phyloP scores from a whole-genome alignment of 1,140 invertebrate species.

The Pachypeltis micranthus region DNA sequence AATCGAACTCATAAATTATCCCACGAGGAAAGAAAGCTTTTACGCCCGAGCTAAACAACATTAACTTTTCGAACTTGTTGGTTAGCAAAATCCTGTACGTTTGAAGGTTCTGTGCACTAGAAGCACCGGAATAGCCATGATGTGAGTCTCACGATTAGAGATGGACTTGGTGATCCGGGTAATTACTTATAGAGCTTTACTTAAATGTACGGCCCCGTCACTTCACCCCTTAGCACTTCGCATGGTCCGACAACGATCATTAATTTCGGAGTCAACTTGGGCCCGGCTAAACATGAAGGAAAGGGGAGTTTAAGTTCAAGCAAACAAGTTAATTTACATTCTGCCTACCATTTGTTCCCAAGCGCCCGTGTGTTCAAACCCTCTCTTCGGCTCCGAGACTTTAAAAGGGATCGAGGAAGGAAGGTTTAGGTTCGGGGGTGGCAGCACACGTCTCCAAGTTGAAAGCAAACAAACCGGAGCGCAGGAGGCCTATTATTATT shows the following conservation, averaged over 20 bases:
- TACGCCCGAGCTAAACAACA: too few species aligned
- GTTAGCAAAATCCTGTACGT: too few species aligned
- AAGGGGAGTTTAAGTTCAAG: not conserved
- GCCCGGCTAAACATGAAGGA: not conserved
- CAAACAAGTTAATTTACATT: constrained; percentile 10
- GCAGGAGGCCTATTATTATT: constrained; percentile 1
- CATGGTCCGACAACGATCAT: not conserved
- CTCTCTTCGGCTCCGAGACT: not conserved
- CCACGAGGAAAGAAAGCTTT: too few species aligned
- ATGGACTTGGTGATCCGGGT: too few species aligned
- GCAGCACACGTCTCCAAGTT: not conserved
- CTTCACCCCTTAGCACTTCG: not conserved
- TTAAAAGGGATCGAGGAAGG: not conserved
- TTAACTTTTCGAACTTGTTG: too few species aligned
- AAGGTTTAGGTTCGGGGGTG: not conserved
- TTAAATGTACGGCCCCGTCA: too few species aligned
- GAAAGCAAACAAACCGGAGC: not conserved
- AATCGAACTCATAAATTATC: too few species aligned
- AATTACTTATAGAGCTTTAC: too few species aligned
- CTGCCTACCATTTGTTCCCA: constrained; percentile 2
- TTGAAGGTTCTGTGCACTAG: too few species aligned
- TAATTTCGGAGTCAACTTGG: not conserved
- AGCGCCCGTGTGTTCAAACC: not conserved
- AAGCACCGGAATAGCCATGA: too few species aligned
- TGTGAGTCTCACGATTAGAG: too few species aligned